These are phyloP conservation scores for Clarias fuscus DNA, from an alignment of 2,797 vertebrate genomes.

Conservation along the genomic window DNA sequence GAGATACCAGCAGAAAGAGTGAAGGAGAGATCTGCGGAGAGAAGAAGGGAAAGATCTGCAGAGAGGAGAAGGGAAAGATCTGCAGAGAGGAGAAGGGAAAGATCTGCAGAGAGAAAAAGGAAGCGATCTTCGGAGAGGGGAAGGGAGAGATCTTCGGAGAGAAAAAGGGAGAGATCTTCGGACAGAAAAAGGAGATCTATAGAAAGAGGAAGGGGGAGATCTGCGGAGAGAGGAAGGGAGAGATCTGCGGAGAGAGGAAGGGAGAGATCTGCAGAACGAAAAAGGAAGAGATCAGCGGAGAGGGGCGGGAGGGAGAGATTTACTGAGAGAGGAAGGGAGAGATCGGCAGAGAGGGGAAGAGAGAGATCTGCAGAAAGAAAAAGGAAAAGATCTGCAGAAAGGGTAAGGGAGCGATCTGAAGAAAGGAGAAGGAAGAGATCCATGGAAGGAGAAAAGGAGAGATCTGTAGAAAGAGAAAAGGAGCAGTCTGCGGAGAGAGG, in stretches of 20 bases:
- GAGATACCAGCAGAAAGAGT: constrained; percentile 23
- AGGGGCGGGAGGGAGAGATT: constrained; percentile 4
- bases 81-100: not conserved
- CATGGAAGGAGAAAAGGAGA: constrained; percentile 14
- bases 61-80: too few relatives aligned
- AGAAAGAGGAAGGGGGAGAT: constrained; percentile 14
- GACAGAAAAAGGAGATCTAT: not conserved
- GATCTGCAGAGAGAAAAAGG: constrained; percentile 15
- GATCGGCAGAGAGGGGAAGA: not conserved
- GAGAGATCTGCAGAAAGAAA: too few relatives aligned
- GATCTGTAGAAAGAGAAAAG: not conserved
- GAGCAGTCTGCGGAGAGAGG: constrained; percentile 29
- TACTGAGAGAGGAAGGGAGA: not conserved
- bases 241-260: constrained; percentile 13
- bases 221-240: not conserved
- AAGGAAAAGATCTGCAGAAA: constrained; percentile 23
- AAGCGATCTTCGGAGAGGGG: not conserved
- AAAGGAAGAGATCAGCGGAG: constrained; percentile 20
- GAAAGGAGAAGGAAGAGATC: constrained; percentile 13
- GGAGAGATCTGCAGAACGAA: not conserved
- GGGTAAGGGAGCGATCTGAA: constrained; percentile 4
- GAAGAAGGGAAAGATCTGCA: too few relatives aligned
- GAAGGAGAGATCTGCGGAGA: constrained; percentile 12
- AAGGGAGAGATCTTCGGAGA: constrained; percentile 19
- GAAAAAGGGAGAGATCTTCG: not conserved